phyloP scores from a whole-genome alignment of 2,888 invertebrate genomes.

The Drosophila yooni region DNA sequence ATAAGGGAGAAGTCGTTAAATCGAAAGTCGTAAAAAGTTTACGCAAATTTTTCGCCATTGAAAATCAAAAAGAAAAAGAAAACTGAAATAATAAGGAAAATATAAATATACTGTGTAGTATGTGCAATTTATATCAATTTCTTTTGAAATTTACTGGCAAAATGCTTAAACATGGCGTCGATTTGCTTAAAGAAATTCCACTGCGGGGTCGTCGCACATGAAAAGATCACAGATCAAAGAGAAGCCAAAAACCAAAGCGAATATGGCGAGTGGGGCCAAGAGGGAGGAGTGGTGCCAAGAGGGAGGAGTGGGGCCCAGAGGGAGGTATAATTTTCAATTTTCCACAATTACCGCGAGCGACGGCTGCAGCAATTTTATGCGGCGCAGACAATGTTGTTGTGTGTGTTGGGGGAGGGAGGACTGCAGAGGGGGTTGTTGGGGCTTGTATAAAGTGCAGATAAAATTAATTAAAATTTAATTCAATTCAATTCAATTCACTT shows the following conservation, averaged over 20 bases:
- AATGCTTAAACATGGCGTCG: conserved; percentile 82
- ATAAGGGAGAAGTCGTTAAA: conserved; percentile 64
- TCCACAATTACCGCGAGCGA: conserved; percentile 71
- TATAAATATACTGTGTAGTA: conserved; percentile 4
- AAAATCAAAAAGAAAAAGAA: conserved; percentile 22
- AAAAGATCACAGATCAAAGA: conserved; percentile 74
- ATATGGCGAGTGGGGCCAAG: background rate
- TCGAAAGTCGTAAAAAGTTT: conserved; percentile 68
- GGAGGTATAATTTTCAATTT: conserved; percentile 73
- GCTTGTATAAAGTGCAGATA: conserved; percentile 70
- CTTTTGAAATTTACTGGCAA: conserved; percentile 81
- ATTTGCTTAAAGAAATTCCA: conserved; percentile 82
- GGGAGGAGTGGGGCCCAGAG: background rate
- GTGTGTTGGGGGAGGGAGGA: background rate
- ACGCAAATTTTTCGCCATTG: conserved; percentile 69
- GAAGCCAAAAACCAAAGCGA: conserved; percentile 35
- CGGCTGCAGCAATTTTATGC: conserved; percentile 56
- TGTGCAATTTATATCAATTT: conserved; percentile 70
- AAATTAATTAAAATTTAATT: conserved; percentile 81
- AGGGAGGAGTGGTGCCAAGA: background rate
- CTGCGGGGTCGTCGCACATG: conserved; percentile 61
- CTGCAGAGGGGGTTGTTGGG: background rate
- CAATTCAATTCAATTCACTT: conserved; percentile 79
- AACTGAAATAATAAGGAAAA: conserved; percentile 14
- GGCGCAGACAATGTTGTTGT: conserved; percentile 26